Evolutionary conservation across 2,888 invertebrate genomes (phyloP), one percentile per base, ranked within the genome.

Genomic region (Flexamia atlantica): DNA sequence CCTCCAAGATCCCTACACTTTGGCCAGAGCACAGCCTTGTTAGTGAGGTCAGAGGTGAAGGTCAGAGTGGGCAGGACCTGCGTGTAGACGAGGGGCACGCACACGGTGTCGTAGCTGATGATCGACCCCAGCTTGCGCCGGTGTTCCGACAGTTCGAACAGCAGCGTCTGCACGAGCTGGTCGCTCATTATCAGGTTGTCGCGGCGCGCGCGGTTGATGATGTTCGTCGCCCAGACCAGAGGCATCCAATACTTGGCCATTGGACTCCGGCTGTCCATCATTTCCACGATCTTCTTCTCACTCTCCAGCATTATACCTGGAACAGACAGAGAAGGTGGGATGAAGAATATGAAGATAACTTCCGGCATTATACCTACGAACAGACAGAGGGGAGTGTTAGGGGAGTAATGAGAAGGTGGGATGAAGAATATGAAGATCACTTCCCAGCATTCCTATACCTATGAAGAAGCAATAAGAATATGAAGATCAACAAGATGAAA

Each of bases 191-290:
- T 97, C 84, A 97, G 91, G 0, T 95, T 94, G 88, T 97, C 97
- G 89, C 96, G 96, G 85, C 97, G 92, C 7, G 97, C 97, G 84
- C 97, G 92, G 90, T 97, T 97, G 87, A 97, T 96, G 86, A 97
- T 96, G 90, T 97, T 97, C 10, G 97, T 97, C 68, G 97, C 97
- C 97, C 97, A 97, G 23, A 97, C 97, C 82, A 97, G 91, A 0
- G 97, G 97, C 96, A 97, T 97, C 97, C 97, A 97, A 90, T 97
- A 97, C 91, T 95, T 95, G 28, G 97, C 96, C 95, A 97, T 97
- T 1, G 96, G 88, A 40, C 96, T 96, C 90, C 97, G 96, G 23
- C 94, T 94, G 89, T 97, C 96, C 94, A 97, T 95, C 89, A 96
- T 94, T 89, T 97, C 97, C 89, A 97, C 97, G 81, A 97, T 97